Percentiles rank a stretch among this genome's conserved stretches.
phyloP scores from a whole-genome alignment of 1,140 invertebrate species.

The Eciton burchellii region DNA sequence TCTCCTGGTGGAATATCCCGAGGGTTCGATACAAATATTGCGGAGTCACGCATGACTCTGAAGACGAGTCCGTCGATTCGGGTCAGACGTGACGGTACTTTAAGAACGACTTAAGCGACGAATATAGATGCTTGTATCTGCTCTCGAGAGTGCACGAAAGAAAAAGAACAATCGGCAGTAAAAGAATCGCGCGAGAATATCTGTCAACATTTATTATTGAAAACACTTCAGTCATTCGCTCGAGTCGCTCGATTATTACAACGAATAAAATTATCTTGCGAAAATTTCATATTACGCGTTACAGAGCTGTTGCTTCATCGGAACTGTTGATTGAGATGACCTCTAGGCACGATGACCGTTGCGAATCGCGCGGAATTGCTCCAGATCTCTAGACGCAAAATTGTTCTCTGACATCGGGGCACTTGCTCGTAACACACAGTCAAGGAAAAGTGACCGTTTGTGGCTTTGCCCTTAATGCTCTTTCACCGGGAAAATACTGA shows the following conservation, averaged over 20 bases:
- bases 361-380: not conserved
- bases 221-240: not conserved
- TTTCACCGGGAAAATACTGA: constrained; percentile 38
- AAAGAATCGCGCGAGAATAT: not conserved
- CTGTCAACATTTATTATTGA: not conserved
- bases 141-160: not conserved
- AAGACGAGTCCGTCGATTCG: constrained; percentile 53
- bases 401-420: not conserved
- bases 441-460: constrained; percentile 24
- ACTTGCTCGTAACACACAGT: not conserved
- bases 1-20: not conserved
- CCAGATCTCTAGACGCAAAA: not conserved
- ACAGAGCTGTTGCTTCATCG: too few species aligned
- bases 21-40: constrained; percentile 34
- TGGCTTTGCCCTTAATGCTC: constrained; percentile 11
- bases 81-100: constrained; percentile 52
- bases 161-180: constrained; percentile 4
- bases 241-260: too few species aligned
- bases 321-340: too few species aligned
- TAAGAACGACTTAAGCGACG: constrained; percentile 25
- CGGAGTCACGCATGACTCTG: constrained; percentile 47
- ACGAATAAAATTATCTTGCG: too few species aligned
- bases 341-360: not conserved
- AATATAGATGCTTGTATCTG: constrained; percentile 23
- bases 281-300: too few species aligned